A percentile compares a stretch with the other conserved stretches of the same genome.
Evolutionary conservation across 2,113 vertebrate species (phyloP).

Genomic region (Callospermophilus lateralis): DNA sequence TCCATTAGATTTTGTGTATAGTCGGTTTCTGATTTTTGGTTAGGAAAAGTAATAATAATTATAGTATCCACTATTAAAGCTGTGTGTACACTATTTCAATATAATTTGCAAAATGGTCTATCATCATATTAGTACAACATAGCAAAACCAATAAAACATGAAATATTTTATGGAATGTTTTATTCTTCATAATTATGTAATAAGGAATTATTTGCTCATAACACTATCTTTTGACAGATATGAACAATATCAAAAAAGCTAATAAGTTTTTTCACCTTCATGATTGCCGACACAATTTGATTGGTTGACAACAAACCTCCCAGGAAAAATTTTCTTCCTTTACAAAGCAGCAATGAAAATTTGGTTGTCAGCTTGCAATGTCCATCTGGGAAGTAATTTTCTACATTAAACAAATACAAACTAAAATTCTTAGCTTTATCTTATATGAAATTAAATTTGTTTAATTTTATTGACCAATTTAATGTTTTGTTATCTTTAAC

Average conservation of each 20-base stretch:
- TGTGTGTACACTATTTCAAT: neutral
- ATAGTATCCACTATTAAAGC: neutral
- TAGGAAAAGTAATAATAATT: conserved; percentile 15
- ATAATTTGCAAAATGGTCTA: neutral
- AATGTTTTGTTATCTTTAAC: neutral
- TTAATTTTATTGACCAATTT: neutral
- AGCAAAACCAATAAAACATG: neutral
- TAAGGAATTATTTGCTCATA: neutral
- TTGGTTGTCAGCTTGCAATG: neutral
- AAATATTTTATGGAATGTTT: conserved; percentile 4
- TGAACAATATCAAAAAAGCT: neutral
- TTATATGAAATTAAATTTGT: neutral
- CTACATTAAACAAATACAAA: neutral
- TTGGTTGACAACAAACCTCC: neutral
- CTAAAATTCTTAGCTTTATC: neutral
- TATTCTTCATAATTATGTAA: neutral
- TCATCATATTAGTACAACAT: neutral
- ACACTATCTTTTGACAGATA: neutral
- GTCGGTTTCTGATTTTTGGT: neutral
- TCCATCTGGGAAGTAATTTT: neutral
- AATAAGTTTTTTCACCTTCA: neutral
- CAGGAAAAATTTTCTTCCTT: neutral
- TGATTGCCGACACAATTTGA: neutral
- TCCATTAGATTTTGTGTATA: neutral
- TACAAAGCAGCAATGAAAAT: neutral